Evolutionary conservation across 92 coral and sea anemone genomes (phyloP), one percentile per base, ranked within the genome.

Genomic region (Ricordea florida): DNA sequence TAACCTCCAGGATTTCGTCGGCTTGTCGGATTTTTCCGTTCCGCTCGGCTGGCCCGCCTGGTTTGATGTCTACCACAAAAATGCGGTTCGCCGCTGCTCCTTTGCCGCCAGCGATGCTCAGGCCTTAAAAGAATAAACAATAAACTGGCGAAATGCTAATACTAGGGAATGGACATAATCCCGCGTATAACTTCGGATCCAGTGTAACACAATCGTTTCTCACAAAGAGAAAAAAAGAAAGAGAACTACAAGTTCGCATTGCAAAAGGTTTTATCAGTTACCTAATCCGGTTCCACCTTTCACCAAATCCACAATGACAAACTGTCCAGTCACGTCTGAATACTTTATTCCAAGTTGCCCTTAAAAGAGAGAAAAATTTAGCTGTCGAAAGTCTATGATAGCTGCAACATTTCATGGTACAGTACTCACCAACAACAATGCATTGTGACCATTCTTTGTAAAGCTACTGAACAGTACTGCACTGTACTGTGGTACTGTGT

Each of bases 71-170:
- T 1, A 96, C 99, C 1, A 96, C 93, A 36, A 96, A 96, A 72
- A 96, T 96, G 28, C 99, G 85, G 85, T 96, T 96, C 52, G 93
- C 72, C 10, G 99, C 88, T 15, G 96, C 96, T 2, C 99, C 99
- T 57, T 93, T 93, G 16, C 98, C 98, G 18, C 98, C 98, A 9
- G 98, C 98, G 76, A 96, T 96, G 59, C 99, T 96, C 72, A 96
- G 62, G 7, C 99, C 99, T 94, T 52, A 20, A 68, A 13, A 28
- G 30, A 53, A 8, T 2, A 72, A 29, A 37, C n/a, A 34, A 15
- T 16, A 14, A 38, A 55, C 16, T 51, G 37, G 37, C 7, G 10
- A 28, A 27, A 13, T 25, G 22, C n/a, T n/a, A n/a, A n/a, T n/a
- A n/a, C n/a, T n/a, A n/a, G n/a, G n/a, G n/a, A n/a, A n/a, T n/a